These are phyloP conservation scores for Smutsia temminckii DNA, from an alignment of 2,797 vertebrate species.

Conservation along the genomic window DNA sequence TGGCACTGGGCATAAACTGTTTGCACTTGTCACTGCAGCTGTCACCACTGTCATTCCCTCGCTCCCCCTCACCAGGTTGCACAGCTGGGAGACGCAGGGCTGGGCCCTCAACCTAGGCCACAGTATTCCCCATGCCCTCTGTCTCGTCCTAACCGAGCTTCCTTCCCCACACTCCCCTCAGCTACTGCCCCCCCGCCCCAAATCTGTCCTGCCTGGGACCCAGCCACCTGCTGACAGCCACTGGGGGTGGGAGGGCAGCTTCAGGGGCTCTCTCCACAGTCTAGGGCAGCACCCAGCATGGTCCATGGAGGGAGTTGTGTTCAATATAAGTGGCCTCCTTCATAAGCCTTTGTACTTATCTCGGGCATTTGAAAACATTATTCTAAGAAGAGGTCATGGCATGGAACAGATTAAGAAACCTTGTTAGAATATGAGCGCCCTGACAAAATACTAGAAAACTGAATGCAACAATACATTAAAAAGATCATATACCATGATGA, in stretches of 20 bases:
- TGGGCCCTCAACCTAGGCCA: background rate
- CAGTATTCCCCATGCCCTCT: background rate
- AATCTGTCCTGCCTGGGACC: background rate
- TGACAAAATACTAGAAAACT: background rate
- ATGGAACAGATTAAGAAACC: background rate
- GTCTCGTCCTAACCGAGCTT: background rate
- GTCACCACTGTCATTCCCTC: fast-evolving
- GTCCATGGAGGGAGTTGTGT: background rate
- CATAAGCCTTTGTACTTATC: background rate
- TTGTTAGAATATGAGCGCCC: background rate
- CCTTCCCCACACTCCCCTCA: background rate
- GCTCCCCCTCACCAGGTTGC: background rate
- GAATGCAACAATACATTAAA: background rate
- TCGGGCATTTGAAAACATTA: background rate
- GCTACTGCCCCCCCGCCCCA: fast-evolving
- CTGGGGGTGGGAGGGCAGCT: background rate
- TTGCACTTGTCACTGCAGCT: background rate
- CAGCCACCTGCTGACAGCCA: background rate
- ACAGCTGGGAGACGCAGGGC: background rate
- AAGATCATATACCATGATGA: background rate
- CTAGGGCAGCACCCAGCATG: background rate
- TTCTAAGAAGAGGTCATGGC: background rate
- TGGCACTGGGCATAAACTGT: fast-evolving
- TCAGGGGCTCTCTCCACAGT: background rate
- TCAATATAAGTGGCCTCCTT: background rate